Base-by-base conservation (phyloP, 2,113 vertebrate species). In the Ploceus nigricollis region DNA sequence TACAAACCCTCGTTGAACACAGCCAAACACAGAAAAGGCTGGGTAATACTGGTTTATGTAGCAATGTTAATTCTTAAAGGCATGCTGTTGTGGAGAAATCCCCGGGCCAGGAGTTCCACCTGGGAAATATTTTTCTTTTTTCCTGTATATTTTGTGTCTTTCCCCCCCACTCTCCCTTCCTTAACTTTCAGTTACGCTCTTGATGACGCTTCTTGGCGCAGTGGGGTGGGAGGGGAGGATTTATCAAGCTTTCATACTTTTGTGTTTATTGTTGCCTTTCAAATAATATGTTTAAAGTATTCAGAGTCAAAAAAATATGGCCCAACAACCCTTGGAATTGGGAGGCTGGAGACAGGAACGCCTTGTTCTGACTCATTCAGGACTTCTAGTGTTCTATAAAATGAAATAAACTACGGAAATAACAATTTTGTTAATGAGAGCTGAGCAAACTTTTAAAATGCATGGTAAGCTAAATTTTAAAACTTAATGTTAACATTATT, bases 1-100 rank as follows among this genome's bases (percentile, higher is more conserved):
- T 69, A 87, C 70, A 97, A 96, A 95, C 91, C 79, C 90, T 92
- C 25, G 6, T 13, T 94, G 70, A 92, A 65, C 63, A 31, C 31
- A 58, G 82, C 53, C 80, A 66, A 42, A 76, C 51, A 76, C 58
- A 78, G 54, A 90, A 80, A 94, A 69, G 61, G 53, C 50, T 60
- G 89, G 88, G 57, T 73, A 84, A 64, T 87, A 73, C 80, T 90
- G 89, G 79, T 91, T 95, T 89, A 28, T 61, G 40, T 42, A 48
- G 89, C 54, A 73, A 75, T 81, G 76, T 28, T 88, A 66, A 64
- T 88, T 91, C 51, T 94, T 71, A 92, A 91, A 91, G 65, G 25
- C 40, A 63, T 35, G 45, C 25, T 91, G 39, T 88, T 35, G 31
- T 89, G 63, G 64, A 70, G 63, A 78, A 71, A 71, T 63, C 54